phyloP scores from a whole-genome alignment of 2,113 vertebrate species.

The Cochlearius cochlearius region DNA sequence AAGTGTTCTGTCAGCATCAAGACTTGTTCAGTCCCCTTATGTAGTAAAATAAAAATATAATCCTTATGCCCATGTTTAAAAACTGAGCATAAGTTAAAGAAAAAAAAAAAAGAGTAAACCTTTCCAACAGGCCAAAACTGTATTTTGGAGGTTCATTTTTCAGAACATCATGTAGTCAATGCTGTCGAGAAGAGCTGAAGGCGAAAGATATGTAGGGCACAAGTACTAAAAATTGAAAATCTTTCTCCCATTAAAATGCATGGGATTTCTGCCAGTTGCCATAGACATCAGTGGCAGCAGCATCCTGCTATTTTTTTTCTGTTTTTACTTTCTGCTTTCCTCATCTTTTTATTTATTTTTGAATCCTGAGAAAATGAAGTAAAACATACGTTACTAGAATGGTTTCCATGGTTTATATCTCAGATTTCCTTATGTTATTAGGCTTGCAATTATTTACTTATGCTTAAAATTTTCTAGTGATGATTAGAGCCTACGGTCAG shows the following conservation, averaged over 20 bases:
- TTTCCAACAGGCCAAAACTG: constrained; percentile 40
- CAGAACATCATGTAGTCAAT: constrained; percentile 39
- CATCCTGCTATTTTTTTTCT: constrained; percentile 19
- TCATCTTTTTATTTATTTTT: constrained; percentile 18
- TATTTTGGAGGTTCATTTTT: constrained; percentile 36
- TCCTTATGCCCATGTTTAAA: constrained; percentile 56
- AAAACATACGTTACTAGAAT: background rate
- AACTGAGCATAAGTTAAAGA: constrained; percentile 25
- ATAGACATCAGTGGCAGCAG: constrained; percentile 53
- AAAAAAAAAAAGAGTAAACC: background rate
- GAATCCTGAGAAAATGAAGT: background rate
- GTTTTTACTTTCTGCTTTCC: constrained; percentile 12
- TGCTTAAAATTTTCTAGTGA: background rate
- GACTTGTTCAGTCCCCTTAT: constrained; percentile 31
- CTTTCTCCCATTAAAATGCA: constrained; percentile 46
- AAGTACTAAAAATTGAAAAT: constrained; percentile 62
- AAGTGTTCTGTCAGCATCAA: constrained; percentile 69
- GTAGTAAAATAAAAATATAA: constrained; percentile 67
- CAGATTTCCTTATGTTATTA: background rate
- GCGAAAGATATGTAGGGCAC: constrained; percentile 51
- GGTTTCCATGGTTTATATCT: background rate
- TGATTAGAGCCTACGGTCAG: background rate
- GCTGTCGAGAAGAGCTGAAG: constrained; percentile 26
- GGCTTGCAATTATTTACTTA: background rate
- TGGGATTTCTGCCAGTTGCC: constrained; percentile 59